Evolutionary conservation across 2,888 invertebrate species (phyloP).

Genomic region (Himalopsyche tibetana): DNA sequence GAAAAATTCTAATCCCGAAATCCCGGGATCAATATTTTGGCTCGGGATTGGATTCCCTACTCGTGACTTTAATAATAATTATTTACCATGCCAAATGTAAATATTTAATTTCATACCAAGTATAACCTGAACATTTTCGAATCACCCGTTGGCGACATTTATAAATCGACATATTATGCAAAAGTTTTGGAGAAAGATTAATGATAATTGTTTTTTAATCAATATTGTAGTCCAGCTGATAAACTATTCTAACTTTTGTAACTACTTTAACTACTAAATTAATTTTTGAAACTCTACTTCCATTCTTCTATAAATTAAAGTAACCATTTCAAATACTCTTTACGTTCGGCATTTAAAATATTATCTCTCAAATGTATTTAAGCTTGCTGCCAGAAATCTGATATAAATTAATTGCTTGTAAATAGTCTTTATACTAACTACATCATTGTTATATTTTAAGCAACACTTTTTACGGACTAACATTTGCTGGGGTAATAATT

Average conservation of each 20-base stretch:
- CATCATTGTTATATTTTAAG: no score
- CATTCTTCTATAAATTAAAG: neutral
- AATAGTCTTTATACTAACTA: neutral
- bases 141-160: neutral
- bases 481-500: no score
- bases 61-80: neutral
- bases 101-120: neutral
- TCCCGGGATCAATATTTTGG: no score
- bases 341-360: neutral
- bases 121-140: neutral
- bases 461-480: no score
- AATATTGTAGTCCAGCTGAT: neutral
- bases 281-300: neutral
- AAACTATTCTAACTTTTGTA: neutral
- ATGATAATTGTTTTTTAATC: neutral
- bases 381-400: neutral
- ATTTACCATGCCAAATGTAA: neutral
- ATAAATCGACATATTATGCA: neutral
- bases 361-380: neutral
- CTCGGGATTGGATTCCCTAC: no score
- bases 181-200: neutral
- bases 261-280: neutral
- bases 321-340: neutral
- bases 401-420: neutral
- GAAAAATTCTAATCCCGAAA: no score